A percentile compares a stretch with the other conserved stretches of the same genome.
Evolutionary conservation across 2,113 vertebrate genomes (phyloP).

Genomic region (Anarhynchus alexandrinus): DNA sequence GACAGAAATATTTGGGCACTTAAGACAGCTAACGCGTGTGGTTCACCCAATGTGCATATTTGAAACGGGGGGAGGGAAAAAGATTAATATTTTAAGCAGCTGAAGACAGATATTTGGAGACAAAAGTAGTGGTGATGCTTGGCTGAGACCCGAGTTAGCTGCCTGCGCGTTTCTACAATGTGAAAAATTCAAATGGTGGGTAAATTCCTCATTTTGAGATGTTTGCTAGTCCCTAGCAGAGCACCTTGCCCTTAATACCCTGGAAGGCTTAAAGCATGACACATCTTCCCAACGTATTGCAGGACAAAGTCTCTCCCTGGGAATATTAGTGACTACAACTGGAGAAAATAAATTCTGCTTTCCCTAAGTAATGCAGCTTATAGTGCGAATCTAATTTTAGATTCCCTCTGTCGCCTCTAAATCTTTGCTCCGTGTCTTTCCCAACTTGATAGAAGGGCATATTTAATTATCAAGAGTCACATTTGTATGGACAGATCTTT

Average conservation of each 20-base stretch:
- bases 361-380: conserved; percentile 9
- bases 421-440: background rate
- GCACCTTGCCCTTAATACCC: background rate
- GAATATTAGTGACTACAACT: conserved; percentile 28
- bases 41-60: fast-evolving
- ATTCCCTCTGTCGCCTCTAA: conserved; percentile 17
- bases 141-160: background rate
- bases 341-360: conserved; percentile 14
- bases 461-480: conserved; percentile 11
- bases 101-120: background rate
- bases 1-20: too few species aligned
- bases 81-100: background rate
- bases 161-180: background rate
- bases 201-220: background rate
- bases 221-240: background rate
- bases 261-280: background rate
- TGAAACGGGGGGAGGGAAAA: background rate
- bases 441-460: conserved; percentile 9
- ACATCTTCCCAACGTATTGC: background rate
- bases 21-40: background rate
- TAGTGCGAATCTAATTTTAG: background rate
- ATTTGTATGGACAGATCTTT: background rate
- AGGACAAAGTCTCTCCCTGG: background rate
- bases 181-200: background rate
- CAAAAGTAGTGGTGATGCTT: background rate